Evolutionary conservation across 1,140 invertebrate genomes (phyloP), one percentile per base, ranked within the genome.

Genomic region (Bathynomus jamesi): DNA sequence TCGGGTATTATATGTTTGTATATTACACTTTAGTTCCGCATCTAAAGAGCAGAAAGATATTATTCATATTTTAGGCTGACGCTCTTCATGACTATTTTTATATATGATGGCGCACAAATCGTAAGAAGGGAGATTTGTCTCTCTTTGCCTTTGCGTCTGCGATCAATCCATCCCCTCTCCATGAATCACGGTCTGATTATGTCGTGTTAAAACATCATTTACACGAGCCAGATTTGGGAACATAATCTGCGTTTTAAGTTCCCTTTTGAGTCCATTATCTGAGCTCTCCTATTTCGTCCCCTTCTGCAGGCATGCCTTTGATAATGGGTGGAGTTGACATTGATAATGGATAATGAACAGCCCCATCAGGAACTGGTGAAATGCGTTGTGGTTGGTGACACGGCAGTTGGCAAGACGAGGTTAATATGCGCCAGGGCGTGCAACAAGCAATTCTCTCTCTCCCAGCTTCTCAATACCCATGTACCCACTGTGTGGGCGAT

Each of bases 401-500:
- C 93, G 25, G 94, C 94, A 10, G 94, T 97, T 53, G 95, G 95
- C 53, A 97, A 98, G 84, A 97, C 95, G n/a, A 87, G 93, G 68
- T 85, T 98, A 79, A 95, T 96, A 77, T 96, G 95, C 83, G 93
- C 94, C 2, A 86, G 93, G 74, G 94, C 94, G 11, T 96, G 94
- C 86, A 95, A 96, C 84, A 94, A 95, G 79, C 92, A 93, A 79
- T 92, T 96, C 61, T 94, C 92, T 0, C 86, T 98, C 4, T 90
- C 91, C 3, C 93, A 96, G 82, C 85, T 97, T 62, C 88, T 97
- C 76, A 92, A 92, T 46, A 96, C 94, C 2, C 95, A 97, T 82
- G 93, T 96, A 72, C 94, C 95, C 1, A 96, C 95, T 1, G 95
- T 97, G 11, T 98, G 94, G 93, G 95, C 95, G 30, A 96, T 96